Evolutionary conservation across 2,888 invertebrate species (phyloP).

Genomic region (Drosophila subquinaria): DNA sequence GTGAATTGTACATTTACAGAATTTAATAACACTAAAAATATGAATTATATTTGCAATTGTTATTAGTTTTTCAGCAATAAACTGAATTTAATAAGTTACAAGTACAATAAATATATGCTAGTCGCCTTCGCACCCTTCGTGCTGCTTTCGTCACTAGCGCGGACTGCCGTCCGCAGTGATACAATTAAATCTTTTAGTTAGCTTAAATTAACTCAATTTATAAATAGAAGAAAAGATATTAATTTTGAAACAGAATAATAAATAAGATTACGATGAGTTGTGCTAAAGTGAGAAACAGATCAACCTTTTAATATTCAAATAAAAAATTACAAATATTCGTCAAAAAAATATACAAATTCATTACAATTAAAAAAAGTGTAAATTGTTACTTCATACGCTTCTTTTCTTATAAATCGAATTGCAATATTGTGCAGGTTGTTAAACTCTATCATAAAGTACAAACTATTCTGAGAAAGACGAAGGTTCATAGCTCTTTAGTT

Average conservation of each 20-base stretch:
- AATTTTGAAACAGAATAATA: too few species aligned
- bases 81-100: not conserved
- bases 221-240: not conserved
- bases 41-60: not conserved
- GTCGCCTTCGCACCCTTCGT: too few species aligned
- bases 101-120: not conserved
- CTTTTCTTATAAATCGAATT: not conserved
- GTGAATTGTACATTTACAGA: too few species aligned
- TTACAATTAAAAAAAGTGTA: not conserved
- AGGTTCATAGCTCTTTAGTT: slow-evolving; percentile 19
- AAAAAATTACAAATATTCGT: not conserved
- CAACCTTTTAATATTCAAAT: too few species aligned
- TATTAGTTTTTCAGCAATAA: not conserved
- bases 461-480: slow-evolving; percentile 1
- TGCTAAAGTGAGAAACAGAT: too few species aligned
- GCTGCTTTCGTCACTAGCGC: too few species aligned
- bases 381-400: not conserved
- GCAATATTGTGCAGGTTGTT: slow-evolving; percentile 35
- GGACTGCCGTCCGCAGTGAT: too few species aligned
- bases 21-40: too few species aligned
- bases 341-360: not conserved
- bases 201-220: not conserved
- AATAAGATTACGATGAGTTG: too few species aligned
- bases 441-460: slow-evolving; percentile 33
- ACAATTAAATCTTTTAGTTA: not conserved